Evolutionary conservation across 1,140 invertebrate genomes (phyloP).

Genomic region (Drosophila setifemur): DNA sequence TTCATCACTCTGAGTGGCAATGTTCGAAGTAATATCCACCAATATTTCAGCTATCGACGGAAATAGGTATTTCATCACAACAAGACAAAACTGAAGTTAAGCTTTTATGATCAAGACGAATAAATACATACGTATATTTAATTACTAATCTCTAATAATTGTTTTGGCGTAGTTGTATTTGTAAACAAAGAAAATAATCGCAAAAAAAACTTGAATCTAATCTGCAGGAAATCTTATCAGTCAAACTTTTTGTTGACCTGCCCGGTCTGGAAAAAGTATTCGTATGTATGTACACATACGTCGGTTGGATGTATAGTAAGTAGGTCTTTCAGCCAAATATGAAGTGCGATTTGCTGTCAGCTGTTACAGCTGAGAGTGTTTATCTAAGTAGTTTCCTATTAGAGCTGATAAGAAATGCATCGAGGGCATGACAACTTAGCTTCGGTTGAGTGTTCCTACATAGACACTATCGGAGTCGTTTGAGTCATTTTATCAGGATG

Average conservation of each 20-base stretch:
- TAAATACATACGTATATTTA: conserved; percentile 19
- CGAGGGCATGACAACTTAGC: conserved; percentile 3
- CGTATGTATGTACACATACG: background rate
- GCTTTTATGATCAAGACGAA: conserved; percentile 26
- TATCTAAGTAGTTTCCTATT: conserved; percentile 22
- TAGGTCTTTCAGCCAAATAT: conserved; percentile 31
- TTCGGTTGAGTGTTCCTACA: background rate
- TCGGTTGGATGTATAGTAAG: conserved; percentile 1
- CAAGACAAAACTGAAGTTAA: conserved; percentile 10
- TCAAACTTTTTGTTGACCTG: conserved; percentile 54
- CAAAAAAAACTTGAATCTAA: conserved; percentile 45
- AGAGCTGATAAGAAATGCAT: conserved; percentile 25
- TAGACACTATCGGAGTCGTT: background rate
- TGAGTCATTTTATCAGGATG: conserved; percentile 1
- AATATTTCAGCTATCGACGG: background rate
- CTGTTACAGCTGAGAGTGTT: conserved; percentile 28
- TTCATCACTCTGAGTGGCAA: background rate
- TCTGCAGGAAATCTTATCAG: conserved; percentile 46
- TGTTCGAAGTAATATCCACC: conserved; percentile 11
- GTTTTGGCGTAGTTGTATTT: conserved; percentile 28
- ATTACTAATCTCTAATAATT: conserved; percentile 43
- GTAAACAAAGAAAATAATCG: conserved; percentile 58
- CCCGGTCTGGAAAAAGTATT: conserved; percentile 29
- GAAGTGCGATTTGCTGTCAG: conserved; percentile 8
- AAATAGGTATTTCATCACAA: conserved; percentile 31